A percentile compares a stretch with the other conserved stretches of the same genome.
Conservation (phyloP, 2,113 vertebrate species). For the Rhegmatorhina hoffmannsi region DNA sequence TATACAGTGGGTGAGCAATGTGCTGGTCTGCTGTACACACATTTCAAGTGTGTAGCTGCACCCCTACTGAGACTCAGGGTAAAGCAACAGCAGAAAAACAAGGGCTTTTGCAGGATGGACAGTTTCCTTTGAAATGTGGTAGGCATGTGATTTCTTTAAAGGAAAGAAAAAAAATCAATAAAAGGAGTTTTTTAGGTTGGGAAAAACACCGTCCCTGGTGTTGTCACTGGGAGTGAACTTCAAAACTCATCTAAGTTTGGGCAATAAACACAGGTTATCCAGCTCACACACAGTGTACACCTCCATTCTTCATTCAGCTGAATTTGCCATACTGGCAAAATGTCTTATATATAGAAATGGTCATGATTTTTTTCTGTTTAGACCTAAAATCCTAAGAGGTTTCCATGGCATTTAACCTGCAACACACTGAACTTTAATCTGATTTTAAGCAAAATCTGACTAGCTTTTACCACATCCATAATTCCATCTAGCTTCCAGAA, state of each 20-base stretch:
- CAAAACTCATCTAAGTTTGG: not conserved
- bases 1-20: not conserved
- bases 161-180: slow-evolving; percentile 25
- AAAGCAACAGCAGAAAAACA: slow-evolving; percentile 27
- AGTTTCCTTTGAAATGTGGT: slow-evolving; percentile 32
- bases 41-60: not conserved
- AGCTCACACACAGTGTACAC: not conserved
- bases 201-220: not conserved
- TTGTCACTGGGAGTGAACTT: not conserved
- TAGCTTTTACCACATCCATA: not conserved
- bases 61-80: slow-evolving; percentile 7
- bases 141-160: slow-evolving; percentile 28
- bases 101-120: not conserved
- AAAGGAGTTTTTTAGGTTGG: not conserved
- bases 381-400: not conserved
- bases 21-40: slow-evolving; percentile 5
- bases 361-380: not conserved
- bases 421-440: not conserved
- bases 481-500: not conserved
- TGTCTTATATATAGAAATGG: not conserved
- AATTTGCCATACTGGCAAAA: not conserved
- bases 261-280: not conserved
- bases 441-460: slow-evolving; percentile 9
- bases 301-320: not conserved
- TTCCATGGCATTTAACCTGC: not conserved